Percentiles rank a stretch among this genome's conserved stretches.
Evolutionary conservation across 2,888 invertebrate species (phyloP).

Genomic region (Callimorpha dominula): DNA sequence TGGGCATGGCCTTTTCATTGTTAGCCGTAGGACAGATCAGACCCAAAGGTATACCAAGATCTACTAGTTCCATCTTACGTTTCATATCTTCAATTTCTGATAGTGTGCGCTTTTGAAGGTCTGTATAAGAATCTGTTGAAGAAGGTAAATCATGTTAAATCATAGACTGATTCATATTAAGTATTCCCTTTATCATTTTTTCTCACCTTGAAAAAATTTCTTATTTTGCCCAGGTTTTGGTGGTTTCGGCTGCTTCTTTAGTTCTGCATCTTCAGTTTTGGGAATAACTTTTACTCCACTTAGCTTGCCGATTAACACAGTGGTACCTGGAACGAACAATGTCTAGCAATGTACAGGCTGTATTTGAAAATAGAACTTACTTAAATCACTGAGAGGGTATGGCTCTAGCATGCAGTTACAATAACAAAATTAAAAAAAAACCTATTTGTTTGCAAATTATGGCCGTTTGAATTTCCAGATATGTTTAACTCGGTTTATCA

Average conservation of each 20-base stretch:
- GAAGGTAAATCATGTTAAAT: slow-evolving; percentile 9
- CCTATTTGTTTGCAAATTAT: no score
- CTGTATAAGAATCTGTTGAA: slow-evolving; percentile 56
- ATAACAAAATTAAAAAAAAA: no score
- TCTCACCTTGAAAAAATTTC: slow-evolving; percentile 45
- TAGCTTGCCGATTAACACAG: slow-evolving; percentile 80
- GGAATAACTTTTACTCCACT: slow-evolving; percentile 67
- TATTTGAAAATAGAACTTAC: no score
- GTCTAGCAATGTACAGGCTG: no score
- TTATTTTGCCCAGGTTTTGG: slow-evolving; percentile 74
- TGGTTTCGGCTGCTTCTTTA: slow-evolving; percentile 73
- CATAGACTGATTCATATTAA: not conserved
- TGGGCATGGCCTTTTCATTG: slow-evolving; percentile 80
- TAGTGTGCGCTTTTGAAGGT: slow-evolving; percentile 71
- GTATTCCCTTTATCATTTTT: not conserved
- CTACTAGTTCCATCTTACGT: slow-evolving; percentile 80
- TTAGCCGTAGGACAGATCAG: slow-evolving; percentile 75
- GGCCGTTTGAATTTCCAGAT: no score
- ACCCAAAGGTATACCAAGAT: slow-evolving; percentile 80
- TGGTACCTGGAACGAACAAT: slow-evolving; percentile 59
- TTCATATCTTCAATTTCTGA: slow-evolving; percentile 83
- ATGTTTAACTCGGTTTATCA: no score
- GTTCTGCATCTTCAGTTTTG: slow-evolving; percentile 63
- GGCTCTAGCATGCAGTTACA: no score
- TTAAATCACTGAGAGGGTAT: no score